Evolutionary conservation across 2,797 vertebrate genomes (phyloP).

Genomic region (Paramormyrops hopkinsi): DNA sequence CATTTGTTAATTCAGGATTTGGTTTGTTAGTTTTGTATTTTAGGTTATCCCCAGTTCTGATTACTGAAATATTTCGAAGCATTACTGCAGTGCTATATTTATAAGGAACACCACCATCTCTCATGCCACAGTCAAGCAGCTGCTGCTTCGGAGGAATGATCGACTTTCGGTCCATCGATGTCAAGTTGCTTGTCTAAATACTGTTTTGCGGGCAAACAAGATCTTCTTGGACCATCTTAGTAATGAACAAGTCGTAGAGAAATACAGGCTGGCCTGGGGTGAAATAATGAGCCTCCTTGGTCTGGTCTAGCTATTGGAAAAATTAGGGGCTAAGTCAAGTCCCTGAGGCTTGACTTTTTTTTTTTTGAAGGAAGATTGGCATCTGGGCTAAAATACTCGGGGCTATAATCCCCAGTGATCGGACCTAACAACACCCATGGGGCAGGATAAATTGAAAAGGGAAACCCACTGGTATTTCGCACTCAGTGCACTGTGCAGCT

Average conservation of each 20-base stretch:
- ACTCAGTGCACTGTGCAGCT: not conserved
- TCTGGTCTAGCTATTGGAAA: not conserved
- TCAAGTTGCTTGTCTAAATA: not conserved
- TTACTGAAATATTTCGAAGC: not conserved
- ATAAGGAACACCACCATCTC: not conserved
- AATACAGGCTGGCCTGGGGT: not conserved
- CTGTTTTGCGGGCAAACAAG: not conserved
- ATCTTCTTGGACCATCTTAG: not conserved
- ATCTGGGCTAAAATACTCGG: not conserved
- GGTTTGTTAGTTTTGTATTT: not conserved
- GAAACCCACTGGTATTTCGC: not conserved
- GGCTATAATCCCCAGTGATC: not conserved
- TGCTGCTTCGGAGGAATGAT: not conserved
- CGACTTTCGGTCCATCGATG: not conserved
- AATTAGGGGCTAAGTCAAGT: not conserved
- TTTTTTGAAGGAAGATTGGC: not conserved
- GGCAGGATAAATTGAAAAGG: not conserved
- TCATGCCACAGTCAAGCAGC: not conserved
- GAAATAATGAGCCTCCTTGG: not conserved
- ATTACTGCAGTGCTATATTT: not conserved
- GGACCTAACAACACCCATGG: not conserved
- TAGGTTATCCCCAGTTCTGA: not conserved
- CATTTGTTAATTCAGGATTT: not conserved
- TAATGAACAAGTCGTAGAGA: not conserved
- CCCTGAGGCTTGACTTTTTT: not conserved